A percentile compares a stretch with the other conserved stretches of the same genome.
Conservation (phyloP, 2,113 vertebrate genomes). For the Microcebus lehilahytsara region DNA sequence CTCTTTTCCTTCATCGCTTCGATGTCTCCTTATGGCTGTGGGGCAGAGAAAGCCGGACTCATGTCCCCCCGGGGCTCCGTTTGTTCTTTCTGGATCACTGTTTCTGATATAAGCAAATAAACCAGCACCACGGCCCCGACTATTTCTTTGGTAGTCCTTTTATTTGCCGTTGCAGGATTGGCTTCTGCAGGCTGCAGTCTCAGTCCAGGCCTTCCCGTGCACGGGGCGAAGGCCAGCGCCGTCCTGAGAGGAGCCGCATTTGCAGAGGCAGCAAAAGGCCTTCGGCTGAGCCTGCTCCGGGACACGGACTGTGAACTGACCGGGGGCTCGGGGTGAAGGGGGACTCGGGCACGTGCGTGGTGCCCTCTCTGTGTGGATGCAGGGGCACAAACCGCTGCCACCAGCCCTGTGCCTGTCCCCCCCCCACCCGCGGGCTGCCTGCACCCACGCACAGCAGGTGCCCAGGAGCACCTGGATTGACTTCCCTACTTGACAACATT, state of each 20-base stretch:
- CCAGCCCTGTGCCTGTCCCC: fast-evolving
- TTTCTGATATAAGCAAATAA: background rate
- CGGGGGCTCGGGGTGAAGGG: too few species aligned
- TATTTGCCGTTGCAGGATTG: background rate
- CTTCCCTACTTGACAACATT: background rate
- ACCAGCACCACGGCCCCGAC: fast-evolving
- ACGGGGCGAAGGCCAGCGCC: fast-evolving
- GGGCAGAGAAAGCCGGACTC: background rate
- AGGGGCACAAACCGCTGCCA: fast-evolving
- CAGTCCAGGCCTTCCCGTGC: too few species aligned
- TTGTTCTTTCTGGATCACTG: background rate
- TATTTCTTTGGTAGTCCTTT: background rate
- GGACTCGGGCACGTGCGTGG: fast-evolving
- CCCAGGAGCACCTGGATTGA: background rate
- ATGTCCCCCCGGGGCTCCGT: background rate
- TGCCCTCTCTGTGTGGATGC: fast-evolving
- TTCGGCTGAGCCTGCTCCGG: too few species aligned
- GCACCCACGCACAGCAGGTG: fast-evolving
- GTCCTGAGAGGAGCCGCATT: fast-evolving
- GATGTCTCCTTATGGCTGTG: background rate
- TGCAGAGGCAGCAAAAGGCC: background rate
- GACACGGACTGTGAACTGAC: background rate
- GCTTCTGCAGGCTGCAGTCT: background rate
- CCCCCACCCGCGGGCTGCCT: fast-evolving
- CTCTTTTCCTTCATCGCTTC: background rate